Evolutionary conservation across 2,113 vertebrate species (phyloP).

Genomic region (Larimichthys polyactis): DNA sequence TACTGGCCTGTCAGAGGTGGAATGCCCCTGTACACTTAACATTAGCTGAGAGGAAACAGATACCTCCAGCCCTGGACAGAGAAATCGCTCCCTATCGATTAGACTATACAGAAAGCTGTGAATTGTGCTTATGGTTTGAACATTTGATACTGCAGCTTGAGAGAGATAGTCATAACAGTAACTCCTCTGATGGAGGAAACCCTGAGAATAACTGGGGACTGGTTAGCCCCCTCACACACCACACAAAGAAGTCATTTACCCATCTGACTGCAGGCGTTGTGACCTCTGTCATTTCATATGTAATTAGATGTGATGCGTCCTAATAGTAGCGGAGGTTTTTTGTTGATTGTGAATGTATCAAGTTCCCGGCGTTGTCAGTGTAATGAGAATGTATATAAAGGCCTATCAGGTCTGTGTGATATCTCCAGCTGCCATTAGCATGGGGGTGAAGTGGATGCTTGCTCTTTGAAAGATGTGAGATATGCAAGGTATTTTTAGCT

Average conservation of each 20-base stretch:
- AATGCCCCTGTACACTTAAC: slow-evolving; percentile 82
- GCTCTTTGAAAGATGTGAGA: slow-evolving; percentile 75
- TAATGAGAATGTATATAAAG: slow-evolving; percentile 68
- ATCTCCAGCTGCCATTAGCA: slow-evolving; percentile 74
- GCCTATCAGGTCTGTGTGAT: slow-evolving; percentile 72
- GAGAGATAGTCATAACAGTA: slow-evolving; percentile 70
- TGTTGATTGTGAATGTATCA: slow-evolving; percentile 70
- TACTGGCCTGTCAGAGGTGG: slow-evolving; percentile 78
- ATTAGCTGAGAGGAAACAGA: slow-evolving; percentile 80
- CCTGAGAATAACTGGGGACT: slow-evolving; percentile 20
- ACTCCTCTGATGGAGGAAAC: slow-evolving; percentile 43
- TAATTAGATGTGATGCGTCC: slow-evolving; percentile 70
- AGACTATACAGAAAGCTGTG: slow-evolving; percentile 72
- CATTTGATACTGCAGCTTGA: slow-evolving; percentile 76
- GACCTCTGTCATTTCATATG: slow-evolving; percentile 65
- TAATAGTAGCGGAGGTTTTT: slow-evolving; percentile 45
- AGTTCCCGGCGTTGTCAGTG: slow-evolving; percentile 50
- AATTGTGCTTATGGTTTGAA: slow-evolving; percentile 79
- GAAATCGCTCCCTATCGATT: slow-evolving; percentile 76
- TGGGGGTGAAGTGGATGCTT: slow-evolving; percentile 67
- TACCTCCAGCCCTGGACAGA: slow-evolving; percentile 62
- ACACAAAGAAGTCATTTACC: slow-evolving; percentile 72
- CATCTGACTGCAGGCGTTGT: slow-evolving; percentile 62
- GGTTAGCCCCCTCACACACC: slow-evolving; percentile 13
- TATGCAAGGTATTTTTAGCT: slow-evolving; percentile 81